Percentiles rank a stretch among this genome's conserved stretches.
phyloP scores from a whole-genome alignment of 2,797 vertebrate species.

The Eleutherodactylus coqui region DNA sequence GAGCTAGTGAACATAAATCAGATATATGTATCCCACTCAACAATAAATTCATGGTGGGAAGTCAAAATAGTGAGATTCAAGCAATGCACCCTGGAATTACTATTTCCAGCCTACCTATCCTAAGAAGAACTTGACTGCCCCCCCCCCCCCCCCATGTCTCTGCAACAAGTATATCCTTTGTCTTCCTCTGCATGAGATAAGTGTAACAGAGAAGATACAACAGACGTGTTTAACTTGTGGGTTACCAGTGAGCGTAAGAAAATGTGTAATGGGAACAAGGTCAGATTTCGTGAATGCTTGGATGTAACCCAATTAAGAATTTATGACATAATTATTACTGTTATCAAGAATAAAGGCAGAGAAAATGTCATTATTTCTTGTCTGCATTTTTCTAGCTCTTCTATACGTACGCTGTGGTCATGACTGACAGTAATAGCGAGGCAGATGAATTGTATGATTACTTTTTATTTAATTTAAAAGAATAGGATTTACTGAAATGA shows the following conservation, averaged over 20 bases:
- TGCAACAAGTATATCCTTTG: constrained; percentile 36
- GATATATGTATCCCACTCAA: not conserved
- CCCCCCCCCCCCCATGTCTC: not conserved
- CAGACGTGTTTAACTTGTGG: constrained; percentile 31
- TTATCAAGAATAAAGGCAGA: not conserved
- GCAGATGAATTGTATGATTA: no score
- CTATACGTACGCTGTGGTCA: not conserved
- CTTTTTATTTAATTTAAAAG: no score
- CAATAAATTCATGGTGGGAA: not conserved
- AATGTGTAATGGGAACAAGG: constrained; percentile 36
- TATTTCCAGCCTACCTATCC: constrained; percentile 4
- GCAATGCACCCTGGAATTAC: not conserved
- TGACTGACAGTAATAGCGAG: no score
- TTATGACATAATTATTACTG: constrained; percentile 12
- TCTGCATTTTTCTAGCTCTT: not conserved
- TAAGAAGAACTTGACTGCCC: constrained; percentile 11
- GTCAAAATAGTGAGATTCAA: not conserved
- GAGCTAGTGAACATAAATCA: not conserved
- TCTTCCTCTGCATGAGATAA: constrained; percentile 21
- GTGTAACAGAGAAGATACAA: constrained; percentile 18
- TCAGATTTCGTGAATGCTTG: constrained; percentile 35
- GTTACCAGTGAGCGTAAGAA: constrained; percentile 30
- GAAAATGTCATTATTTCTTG: not conserved
- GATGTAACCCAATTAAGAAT: constrained; percentile 9
- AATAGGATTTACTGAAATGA: not conserved